Evolutionary conservation across 2,113 vertebrate genomes (phyloP).

Genomic region (Eurystomus gularis): DNA sequence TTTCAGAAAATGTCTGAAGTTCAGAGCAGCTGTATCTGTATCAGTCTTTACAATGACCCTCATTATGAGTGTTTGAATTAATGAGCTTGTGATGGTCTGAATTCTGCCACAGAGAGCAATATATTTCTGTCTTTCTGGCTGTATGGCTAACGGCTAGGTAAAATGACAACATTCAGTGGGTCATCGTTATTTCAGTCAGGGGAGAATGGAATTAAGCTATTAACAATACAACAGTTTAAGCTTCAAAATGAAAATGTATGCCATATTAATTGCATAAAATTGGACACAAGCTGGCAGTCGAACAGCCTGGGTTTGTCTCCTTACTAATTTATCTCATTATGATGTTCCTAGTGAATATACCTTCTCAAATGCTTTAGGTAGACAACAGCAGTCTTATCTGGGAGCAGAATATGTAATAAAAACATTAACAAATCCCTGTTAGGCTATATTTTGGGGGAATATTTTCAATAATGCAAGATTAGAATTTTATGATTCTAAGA

Average conservation of each 20-base stretch:
- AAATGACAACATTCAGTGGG: conserved; percentile 24
- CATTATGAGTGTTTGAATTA: conserved; percentile 70
- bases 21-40: conserved; percentile 64
- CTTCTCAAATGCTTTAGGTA: background rate
- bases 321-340: conserved; percentile 58
- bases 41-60: conserved; percentile 66
- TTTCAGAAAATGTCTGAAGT: conserved; percentile 72
- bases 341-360: conserved; percentile 27
- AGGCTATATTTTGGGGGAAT: background rate
- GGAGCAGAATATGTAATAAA: conserved; percentile 28
- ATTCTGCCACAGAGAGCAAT: conserved; percentile 22
- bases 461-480: background rate
- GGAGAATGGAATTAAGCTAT: conserved; percentile 24
- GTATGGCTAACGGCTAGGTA: background rate
- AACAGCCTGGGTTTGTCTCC: conserved; percentile 50
- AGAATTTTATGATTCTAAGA: background rate
- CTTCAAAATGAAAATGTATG: conserved; percentile 58
- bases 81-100: conserved; percentile 55
- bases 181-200: conserved; percentile 5
- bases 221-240: conserved; percentile 53
- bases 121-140: conserved; percentile 4
- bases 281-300: conserved; percentile 58
- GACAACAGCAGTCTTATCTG: background rate
- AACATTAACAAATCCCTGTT: background rate
- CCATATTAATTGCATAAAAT: conserved; percentile 64